A percentile compares a stretch with the other conserved stretches of the same genome.
These are phyloP conservation scores for Parthenolecanium corni DNA, from an alignment of 2,888 invertebrate genomes.

Conservation along the genomic window DNA sequence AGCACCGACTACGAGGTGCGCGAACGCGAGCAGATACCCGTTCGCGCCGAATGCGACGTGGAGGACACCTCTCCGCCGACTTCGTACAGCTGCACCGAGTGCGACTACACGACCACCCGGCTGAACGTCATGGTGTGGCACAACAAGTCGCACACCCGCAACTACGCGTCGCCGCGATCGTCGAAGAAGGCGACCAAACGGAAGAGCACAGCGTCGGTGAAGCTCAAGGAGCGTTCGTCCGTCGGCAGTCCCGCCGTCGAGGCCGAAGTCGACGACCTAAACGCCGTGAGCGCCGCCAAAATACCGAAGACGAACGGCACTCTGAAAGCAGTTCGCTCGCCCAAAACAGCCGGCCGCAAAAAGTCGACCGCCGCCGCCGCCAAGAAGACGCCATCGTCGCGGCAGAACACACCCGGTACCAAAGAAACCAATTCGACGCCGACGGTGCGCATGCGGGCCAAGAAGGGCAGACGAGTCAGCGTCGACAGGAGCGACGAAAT, in stretches of 20 bases:
- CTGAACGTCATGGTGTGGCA: conserved; percentile 63
- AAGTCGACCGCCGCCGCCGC: not conserved
- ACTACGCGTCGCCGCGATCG: conserved; percentile 26
- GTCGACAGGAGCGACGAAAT: conserved; percentile 6
- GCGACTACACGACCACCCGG: conserved; percentile 53
- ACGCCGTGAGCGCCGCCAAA: not conserved
- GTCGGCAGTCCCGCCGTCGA: not conserved
- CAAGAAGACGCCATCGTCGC: not conserved
- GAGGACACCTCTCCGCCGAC: conserved; percentile 35
- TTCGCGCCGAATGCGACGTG: conserved; percentile 19
- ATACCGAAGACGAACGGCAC: conserved; percentile 5
- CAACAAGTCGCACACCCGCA: conserved; percentile 34
- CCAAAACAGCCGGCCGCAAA: not conserved
- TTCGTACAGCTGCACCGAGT: conserved; percentile 50
- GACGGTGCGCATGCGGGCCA: conserved; percentile 12
- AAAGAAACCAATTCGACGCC: conserved; percentile 38
- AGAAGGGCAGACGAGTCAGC: not conserved
- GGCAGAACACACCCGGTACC: not conserved
- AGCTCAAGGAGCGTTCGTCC: conserved; percentile 5
- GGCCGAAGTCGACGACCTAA: not conserved
- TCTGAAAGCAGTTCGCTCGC: not conserved
- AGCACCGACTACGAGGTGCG: conserved; percentile 42
- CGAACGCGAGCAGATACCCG: conserved; percentile 18
- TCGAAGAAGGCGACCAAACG: conserved; percentile 10
- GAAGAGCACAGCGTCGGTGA: conserved; percentile 14